Evolutionary conservation across 2,113 vertebrate species (phyloP), one percentile per base, ranked within the genome.

Genomic region (Tragelaphus scriptus): DNA sequence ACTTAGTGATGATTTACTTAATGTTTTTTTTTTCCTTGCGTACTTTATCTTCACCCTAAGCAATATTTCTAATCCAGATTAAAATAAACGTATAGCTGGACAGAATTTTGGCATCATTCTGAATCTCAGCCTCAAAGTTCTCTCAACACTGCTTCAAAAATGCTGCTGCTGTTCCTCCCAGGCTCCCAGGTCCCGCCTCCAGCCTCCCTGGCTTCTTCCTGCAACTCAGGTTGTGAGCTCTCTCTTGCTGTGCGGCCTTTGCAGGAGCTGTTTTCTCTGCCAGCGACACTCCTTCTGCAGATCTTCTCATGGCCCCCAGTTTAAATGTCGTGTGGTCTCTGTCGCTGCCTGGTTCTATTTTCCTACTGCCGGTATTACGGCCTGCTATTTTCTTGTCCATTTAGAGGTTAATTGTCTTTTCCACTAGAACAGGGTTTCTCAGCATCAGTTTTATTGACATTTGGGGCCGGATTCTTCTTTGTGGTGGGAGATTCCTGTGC

Each of bases 221-320:
- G 59, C 28, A 28, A 1, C 26, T 59, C 32, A 49, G 7, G 36
- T 23, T 36, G 4, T 0, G 6, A 8, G 32, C 49, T 26, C 28
- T 7, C 68, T 30, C 55, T 16, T 10, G 82, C n/a, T 6, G 0
- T 6, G 0, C 0, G 1, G 15, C 23, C 25, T 51, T 21, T 6
- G 12, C 32, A 1, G 0, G 14, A 23, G n/a, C 51, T 14, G 19
- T 30, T 14, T 16, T n/a, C 21, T 51, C 65, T 13, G 12, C 71
- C 51, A 1, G 80, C 0, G 21, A 40, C 13, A 9, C 10, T 40
- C 6, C 11, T 40, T 21, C 21, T 36, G 12, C 13, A 40, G 11
- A 14, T 30, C 47, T 44, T 47, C 59, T 40, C 4, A 1, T 9
- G 61, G 75, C 47, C 56, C 44, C 85, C 14, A 3, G 26, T 65